phyloP scores from a whole-genome alignment of 2,113 vertebrate genomes.

The Nymphicus hollandicus region DNA sequence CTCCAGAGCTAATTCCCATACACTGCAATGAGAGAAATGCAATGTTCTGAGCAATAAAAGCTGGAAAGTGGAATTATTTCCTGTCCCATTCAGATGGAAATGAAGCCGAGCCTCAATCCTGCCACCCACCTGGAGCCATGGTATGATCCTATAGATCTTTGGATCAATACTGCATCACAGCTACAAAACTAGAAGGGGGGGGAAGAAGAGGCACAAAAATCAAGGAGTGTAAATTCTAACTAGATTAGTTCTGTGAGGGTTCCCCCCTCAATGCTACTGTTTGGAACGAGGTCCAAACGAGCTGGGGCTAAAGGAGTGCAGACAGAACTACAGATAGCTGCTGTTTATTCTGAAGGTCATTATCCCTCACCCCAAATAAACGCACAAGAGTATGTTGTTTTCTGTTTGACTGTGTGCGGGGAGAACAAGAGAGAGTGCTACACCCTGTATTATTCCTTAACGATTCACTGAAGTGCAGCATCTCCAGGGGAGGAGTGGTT shows the following conservation, averaged over 20 bases:
- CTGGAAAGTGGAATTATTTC: constrained; percentile 60
- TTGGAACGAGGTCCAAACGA: not conserved
- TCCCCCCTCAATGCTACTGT: not conserved
- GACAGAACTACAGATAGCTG: not conserved
- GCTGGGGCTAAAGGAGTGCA: not conserved
- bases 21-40: constrained; percentile 41
- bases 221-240: constrained; percentile 62
- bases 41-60: constrained; percentile 56
- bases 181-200: constrained; percentile 21
- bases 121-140: constrained; percentile 63
- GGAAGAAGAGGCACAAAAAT: constrained; percentile 14
- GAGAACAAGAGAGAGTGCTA: not conserved
- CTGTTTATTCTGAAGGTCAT: not conserved
- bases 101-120: constrained; percentile 52
- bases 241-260: constrained; percentile 36
- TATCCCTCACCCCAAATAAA: not conserved
- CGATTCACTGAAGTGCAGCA: constrained; percentile 1
- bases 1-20: constrained; percentile 53
- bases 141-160: constrained; percentile 66
- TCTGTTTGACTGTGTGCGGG: not conserved
- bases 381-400: not conserved
- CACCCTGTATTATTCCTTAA: not conserved
- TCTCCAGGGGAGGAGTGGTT: not conserved
- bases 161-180: constrained; percentile 66
- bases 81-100: constrained; percentile 69